Conservation (phyloP, 2,113 vertebrate species). For the Kryptolebias marmoratus region DNA sequence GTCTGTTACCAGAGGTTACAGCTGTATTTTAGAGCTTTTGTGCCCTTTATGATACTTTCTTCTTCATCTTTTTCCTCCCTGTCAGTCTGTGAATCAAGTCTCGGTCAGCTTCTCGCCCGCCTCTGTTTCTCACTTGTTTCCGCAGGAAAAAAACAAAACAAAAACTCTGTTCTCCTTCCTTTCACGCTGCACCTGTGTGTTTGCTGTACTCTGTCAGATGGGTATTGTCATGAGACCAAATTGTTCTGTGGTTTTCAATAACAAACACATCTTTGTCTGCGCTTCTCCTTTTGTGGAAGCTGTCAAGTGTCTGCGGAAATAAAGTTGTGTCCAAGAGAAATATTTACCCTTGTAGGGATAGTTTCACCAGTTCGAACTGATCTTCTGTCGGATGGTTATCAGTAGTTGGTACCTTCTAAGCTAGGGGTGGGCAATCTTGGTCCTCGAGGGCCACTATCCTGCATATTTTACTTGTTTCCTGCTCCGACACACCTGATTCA, state of each 20-base stretch:
- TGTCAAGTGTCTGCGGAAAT: slow-evolving; percentile 43
- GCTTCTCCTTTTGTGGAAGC: slow-evolving; percentile 2
- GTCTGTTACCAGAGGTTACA: slow-evolving; percentile 10
- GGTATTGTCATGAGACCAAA: slow-evolving; percentile 56
- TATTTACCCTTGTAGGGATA: background rate
- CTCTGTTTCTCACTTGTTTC: slow-evolving; percentile 27
- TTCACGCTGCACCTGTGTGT: slow-evolving; percentile 17
- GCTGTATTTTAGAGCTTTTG: slow-evolving; percentile 14
- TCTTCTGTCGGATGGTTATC: too few species aligned
- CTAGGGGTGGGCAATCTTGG: too few species aligned
- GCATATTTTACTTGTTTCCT: too few species aligned
- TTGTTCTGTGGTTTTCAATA: slow-evolving; percentile 52
- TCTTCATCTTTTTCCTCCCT: background rate
- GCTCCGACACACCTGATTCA: too few species aligned
- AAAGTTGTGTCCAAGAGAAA: slow-evolving; percentile 7
- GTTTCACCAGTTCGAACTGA: too few species aligned
- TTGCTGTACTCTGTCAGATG: slow-evolving; percentile 46
- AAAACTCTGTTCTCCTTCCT: slow-evolving; percentile 22
- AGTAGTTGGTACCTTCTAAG: too few species aligned
- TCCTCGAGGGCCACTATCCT: too few species aligned
- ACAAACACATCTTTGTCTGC: slow-evolving; percentile 49
- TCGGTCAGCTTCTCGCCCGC: background rate
- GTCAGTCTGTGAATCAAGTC: slow-evolving; percentile 26
- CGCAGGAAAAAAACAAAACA: slow-evolving; percentile 18
- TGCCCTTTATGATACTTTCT: background rate